Conservation (phyloP, 2,888 invertebrate genomes). For the Axea sp. region DNA sequence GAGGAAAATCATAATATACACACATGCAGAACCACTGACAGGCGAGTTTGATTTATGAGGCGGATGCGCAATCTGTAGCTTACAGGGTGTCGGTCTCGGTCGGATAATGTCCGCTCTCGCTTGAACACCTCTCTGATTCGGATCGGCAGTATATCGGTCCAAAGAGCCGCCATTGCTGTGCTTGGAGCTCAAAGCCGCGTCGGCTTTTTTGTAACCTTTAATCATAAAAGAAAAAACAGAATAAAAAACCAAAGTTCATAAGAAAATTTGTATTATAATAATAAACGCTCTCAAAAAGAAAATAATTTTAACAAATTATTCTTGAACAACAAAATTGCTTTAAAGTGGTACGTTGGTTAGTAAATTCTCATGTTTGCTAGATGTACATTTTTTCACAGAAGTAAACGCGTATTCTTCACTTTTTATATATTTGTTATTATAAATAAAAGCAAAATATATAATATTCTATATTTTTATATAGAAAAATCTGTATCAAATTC, state of each 20-base stretch:
- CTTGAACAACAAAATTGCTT: too few relatives aligned
- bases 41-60: constrained; percentile 76
- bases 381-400: too few relatives aligned
- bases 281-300: too few relatives aligned
- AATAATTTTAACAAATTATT: too few relatives aligned
- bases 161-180: constrained; percentile 80
- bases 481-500: too few relatives aligned
- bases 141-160: constrained; percentile 89
- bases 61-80: constrained; percentile 78
- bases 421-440: too few relatives aligned
- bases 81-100: constrained; percentile 84
- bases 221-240: not conserved
- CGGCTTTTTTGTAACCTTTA: constrained; percentile 78
- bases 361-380: too few relatives aligned
- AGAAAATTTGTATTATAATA: not conserved
- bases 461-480: too few relatives aligned
- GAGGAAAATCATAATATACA: constrained; percentile 71
- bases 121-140: constrained; percentile 85
- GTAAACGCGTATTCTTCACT: too few relatives aligned
- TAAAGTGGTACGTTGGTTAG: too few relatives aligned
- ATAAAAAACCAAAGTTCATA: not conserved
- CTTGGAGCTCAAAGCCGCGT: constrained; percentile 74
- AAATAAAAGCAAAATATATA: too few relatives aligned
- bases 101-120: constrained; percentile 88
- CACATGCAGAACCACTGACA: constrained; percentile 77